These are phyloP conservation scores for Macrocentrus cingulum DNA, from an alignment of 1,140 invertebrate genomes.

Conservation along the genomic window DNA sequence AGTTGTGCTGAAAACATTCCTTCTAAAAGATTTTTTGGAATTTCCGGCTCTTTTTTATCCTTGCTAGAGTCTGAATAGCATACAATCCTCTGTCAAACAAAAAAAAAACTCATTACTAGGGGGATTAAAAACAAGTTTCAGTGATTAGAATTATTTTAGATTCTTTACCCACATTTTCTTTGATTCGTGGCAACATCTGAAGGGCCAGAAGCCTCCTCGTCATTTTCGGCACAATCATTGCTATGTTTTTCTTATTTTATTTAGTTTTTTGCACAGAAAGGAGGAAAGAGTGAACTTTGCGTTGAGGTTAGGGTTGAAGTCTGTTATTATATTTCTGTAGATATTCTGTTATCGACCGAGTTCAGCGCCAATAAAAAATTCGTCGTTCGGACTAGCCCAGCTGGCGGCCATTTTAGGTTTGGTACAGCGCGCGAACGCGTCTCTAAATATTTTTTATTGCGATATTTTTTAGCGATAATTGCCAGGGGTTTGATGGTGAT, in stretches of 20 bases:
- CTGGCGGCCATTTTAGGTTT: too few species aligned
- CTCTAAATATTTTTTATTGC: too few species aligned
- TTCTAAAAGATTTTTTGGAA: constrained; percentile 68
- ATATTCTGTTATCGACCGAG: too few species aligned
- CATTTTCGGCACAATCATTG: neutral
- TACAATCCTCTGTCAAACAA: neutral
- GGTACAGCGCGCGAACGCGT: too few species aligned
- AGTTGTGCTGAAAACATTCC: constrained; percentile 61
- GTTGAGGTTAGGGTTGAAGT: neutral
- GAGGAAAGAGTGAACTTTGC: neutral
- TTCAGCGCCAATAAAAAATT: too few species aligned
- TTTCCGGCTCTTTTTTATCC: constrained; percentile 46
- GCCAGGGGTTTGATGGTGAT: too few species aligned
- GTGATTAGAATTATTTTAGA: too few species aligned
- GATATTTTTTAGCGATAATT: too few species aligned
- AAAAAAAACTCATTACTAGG: neutral
- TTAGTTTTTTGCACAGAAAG: neutral
- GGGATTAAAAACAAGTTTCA: too few species aligned
- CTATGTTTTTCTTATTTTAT: neutral
- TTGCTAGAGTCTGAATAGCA: constrained; percentile 19
- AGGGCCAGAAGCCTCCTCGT: neutral
- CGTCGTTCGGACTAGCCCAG: too few species aligned
- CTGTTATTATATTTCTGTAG: too few species aligned
- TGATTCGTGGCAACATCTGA: neutral
- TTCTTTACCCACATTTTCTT: neutral